Percentiles rank a stretch among this genome's conserved stretches.
These are phyloP conservation scores for Willowsia nigromaculata DNA, from an alignment of 2,888 invertebrate species.

Conservation along the genomic window DNA sequence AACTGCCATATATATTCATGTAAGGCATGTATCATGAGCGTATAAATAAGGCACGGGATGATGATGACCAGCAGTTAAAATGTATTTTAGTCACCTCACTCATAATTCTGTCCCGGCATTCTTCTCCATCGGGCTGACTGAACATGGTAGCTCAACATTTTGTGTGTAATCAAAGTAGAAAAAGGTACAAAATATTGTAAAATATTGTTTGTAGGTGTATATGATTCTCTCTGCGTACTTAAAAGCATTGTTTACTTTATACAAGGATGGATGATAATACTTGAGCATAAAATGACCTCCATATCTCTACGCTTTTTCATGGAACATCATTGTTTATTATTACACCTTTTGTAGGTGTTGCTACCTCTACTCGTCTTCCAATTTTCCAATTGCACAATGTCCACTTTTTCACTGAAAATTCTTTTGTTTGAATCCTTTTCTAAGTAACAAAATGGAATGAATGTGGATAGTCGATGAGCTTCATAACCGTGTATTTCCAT, in stretches of 20 bases:
- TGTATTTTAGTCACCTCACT: neutral
- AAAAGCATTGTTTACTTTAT: slow-evolving; percentile 3
- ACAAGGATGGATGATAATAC: slow-evolving; percentile 5
- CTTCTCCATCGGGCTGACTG: neutral
- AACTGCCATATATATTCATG: neutral
- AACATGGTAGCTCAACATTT: neutral
- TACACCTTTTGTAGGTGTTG: slow-evolving; percentile 23
- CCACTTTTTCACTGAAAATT: slow-evolving; percentile 46
- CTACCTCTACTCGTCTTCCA: neutral
- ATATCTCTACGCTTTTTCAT: slow-evolving; percentile 14
- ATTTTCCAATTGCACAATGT: slow-evolving; percentile 56
- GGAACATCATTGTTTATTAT: slow-evolving; percentile 62
- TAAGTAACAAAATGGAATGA: slow-evolving; percentile 21
- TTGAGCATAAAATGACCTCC: slow-evolving; percentile 38
- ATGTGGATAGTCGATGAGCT: slow-evolving; percentile 7
- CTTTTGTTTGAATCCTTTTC: neutral
- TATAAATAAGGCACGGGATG: neutral
- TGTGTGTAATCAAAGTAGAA: neutral
- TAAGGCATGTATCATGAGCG: neutral
- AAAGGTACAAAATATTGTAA: neutral
- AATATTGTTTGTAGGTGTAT: neutral
- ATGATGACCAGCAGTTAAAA: slow-evolving; percentile 10
- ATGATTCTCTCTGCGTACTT: neutral
- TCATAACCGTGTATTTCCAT: no score
- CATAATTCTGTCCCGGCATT: neutral